These are phyloP conservation scores for Pyrgilauda ruficollis DNA, from an alignment of 2,113 vertebrate genomes.

Conservation along the genomic window DNA sequence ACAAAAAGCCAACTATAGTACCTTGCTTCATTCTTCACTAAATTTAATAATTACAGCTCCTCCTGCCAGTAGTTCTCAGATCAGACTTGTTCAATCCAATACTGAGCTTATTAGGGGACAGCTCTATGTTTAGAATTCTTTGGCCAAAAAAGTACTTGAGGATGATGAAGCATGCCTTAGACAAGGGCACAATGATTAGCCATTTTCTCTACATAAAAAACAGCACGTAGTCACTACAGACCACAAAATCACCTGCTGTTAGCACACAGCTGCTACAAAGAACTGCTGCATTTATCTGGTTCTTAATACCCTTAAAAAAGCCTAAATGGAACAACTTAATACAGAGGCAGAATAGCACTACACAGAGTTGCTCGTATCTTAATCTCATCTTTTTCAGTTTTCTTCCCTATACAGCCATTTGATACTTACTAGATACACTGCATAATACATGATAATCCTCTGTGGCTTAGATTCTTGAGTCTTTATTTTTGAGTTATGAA, in stretches of 20 bases:
- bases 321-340: constrained; percentile 71
- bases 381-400: constrained; percentile 67
- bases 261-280: constrained; percentile 74
- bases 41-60: constrained; percentile 83
- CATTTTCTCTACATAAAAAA: constrained; percentile 78
- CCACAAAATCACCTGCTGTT: constrained; percentile 76
- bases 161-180: constrained; percentile 80
- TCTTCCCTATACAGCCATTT: constrained; percentile 43
- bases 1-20: constrained; percentile 79
- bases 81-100: constrained; percentile 79
- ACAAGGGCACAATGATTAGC: constrained; percentile 79
- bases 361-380: constrained; percentile 59
- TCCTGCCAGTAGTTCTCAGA: constrained; percentile 80
- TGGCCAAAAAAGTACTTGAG: constrained; percentile 78
- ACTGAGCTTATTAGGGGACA: constrained; percentile 80
- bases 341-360: constrained; percentile 68
- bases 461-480: not conserved
- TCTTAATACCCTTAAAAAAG: constrained; percentile 71
- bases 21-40: constrained; percentile 76
- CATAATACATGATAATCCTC: not conserved
- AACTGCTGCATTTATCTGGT: constrained; percentile 75
- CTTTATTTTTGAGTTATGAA: not conserved
- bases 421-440: constrained; percentile 13
- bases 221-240: constrained; percentile 71
- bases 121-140: constrained; percentile 80